phyloP scores from a whole-genome alignment of 1,140 invertebrate genomes.

The Belonocnema kinseyi region DNA sequence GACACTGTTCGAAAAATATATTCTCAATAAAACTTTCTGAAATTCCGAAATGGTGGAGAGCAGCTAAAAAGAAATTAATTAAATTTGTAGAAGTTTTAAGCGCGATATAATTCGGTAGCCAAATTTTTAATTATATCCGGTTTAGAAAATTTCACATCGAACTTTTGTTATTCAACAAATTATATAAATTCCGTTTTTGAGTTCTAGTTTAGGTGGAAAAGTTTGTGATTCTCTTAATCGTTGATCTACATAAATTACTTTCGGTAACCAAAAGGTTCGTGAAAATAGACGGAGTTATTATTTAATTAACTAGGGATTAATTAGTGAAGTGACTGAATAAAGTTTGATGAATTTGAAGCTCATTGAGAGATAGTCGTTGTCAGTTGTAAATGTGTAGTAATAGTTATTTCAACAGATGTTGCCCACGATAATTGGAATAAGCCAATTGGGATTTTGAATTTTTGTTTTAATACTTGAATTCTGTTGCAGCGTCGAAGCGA shows the following conservation, averaged over 20 bases:
- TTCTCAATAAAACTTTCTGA: too few relatives aligned
- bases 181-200: background rate
- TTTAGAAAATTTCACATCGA: too few relatives aligned
- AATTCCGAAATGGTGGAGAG: too few relatives aligned
- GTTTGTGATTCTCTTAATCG: background rate
- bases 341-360: constrained; percentile 22
- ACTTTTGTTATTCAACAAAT: background rate
- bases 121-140: too few relatives aligned
- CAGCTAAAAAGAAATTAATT: too few relatives aligned
- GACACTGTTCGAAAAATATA: too few relatives aligned
- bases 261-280: background rate
- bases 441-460: constrained; percentile 10
- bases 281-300: constrained; percentile 4
- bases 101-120: too few relatives aligned
- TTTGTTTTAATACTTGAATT: too few relatives aligned
- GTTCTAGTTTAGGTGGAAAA: background rate
- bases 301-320: constrained; percentile 20
- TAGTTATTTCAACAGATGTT: constrained; percentile 2
- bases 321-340: background rate
- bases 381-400: background rate
- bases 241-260: background rate
- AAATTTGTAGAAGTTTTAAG: too few relatives aligned
- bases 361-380: constrained; percentile 10
- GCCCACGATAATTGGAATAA: constrained; percentile 9
- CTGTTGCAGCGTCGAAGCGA: too few relatives aligned